Base-by-base conservation (phyloP, 2,113 vertebrate genomes). In the Eolophus roseicapilla region DNA sequence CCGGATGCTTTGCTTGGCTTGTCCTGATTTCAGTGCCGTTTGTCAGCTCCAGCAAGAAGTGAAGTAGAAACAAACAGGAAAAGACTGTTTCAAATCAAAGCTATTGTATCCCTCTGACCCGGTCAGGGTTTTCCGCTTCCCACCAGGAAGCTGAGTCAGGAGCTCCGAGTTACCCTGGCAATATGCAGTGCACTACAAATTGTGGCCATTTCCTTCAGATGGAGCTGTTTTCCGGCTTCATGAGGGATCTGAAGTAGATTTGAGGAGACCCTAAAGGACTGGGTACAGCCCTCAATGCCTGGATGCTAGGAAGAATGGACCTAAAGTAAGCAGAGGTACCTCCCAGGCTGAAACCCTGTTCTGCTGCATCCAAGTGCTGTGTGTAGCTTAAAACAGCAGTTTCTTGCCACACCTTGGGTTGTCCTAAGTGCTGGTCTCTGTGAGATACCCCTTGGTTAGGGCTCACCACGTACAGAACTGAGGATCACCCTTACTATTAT, bases 401-500 rank as follows among this genome's bases (percentile, higher is more conserved):
- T 86, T 35, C 67, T 74, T 82, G 52, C 4, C 8, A 41, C n/a
- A 37, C 8, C 76, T 10, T 15, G 47, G 47, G 6, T 9, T 52
- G 53, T 25, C 7, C 29, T 35, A 33, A 31, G n/a, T 35, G 53
- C 63, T 73, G 47, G 18, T 41, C 17, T 33, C 77, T 60, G 17
- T n/a, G 33, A 75, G n/a, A 14, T 5, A 3, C 5, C 13, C 52
- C 55, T 44, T 46, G n/a, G 9, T 5, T 16, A 24, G 43, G 39
- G 29, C 39, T 89, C 39, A 19, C 17, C 37, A 9, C 4, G 0
- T 3, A 7, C 29, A 67, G 65, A 81, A 35, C 43, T 63, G 81
- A 74, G 2, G 5, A 15, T 50, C 46, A 27, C 8, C 8, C 28
- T 49, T 53, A 44, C 18, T 35, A 1, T 24, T 13, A 5, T 0